Percentiles rank a stretch among this genome's conserved stretches.
Conservation (phyloP, 1,140 invertebrate species). For the Drosophila paulistorum region DNA sequence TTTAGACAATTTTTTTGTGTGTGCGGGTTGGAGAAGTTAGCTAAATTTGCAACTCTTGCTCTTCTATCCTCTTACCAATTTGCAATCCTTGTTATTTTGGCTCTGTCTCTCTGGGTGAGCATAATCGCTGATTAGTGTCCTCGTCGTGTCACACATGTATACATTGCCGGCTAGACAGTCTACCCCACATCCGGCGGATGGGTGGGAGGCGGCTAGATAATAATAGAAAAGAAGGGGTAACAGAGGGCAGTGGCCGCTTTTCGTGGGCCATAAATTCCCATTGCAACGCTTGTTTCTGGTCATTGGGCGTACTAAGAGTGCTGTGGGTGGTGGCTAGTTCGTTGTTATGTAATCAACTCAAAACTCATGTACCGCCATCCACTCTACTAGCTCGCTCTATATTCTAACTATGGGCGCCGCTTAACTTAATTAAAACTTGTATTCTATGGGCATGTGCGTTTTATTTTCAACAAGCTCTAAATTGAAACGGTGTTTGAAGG, state of each 20-base stretch:
- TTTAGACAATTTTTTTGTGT: neutral
- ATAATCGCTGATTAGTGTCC: conserved; percentile 74
- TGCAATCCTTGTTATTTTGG: conserved; percentile 30
- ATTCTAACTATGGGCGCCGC: conserved; percentile 33
- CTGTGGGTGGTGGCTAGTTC: neutral
- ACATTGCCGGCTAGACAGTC: conserved; percentile 23
- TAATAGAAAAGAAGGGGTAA: neutral
- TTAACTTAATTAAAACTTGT: conserved; percentile 80
- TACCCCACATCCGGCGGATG: neutral
- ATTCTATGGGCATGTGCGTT: conserved; percentile 53
- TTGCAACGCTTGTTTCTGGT: conserved; percentile 44
- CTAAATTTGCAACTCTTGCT: conserved; percentile 15
- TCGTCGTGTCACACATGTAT: conserved; percentile 39
- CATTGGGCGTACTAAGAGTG: conserved; percentile 18
- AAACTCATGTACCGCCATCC: conserved; percentile 27
- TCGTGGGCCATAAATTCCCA: conserved; percentile 44
- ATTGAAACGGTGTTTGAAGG: conserved; percentile 11
- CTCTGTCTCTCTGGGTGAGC: conserved; percentile 41
- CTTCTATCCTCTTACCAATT: neutral
- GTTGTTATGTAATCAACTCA: conserved; percentile 62
- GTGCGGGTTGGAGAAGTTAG: neutral
- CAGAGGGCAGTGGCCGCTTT: neutral
- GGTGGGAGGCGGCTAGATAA: neutral
- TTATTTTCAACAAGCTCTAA: conserved; percentile 47
- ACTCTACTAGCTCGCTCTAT: neutral